Evolutionary conservation across 2,113 vertebrate genomes (phyloP), one percentile per base, ranked within the genome.

Genomic region (Neotragus moschatus): DNA sequence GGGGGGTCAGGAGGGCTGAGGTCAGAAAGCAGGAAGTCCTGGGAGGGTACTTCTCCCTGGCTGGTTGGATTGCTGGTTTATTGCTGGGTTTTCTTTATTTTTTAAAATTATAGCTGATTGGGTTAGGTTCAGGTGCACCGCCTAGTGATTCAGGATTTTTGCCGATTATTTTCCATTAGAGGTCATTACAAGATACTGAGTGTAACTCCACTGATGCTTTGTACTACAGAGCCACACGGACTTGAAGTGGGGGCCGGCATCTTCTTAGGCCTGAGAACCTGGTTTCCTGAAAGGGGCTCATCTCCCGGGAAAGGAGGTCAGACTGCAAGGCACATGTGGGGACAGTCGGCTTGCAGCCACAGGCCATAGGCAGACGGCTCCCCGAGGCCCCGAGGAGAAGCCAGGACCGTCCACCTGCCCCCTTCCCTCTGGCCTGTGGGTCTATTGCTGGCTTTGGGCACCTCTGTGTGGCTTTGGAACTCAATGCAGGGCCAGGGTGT

Each of bases 221-320:
- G 61, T 49, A 16, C 56, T 28, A 6, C 28, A 30, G 13, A 9
- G 17, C 16, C 39, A 19, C 8, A 7, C 8, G 17, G 63, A 25
- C 33, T 51, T 6, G 33, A 81, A 7, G 12, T 1, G 16, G 16
- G 33, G 15, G 30, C 39, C 6, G 0, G 79, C 1, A 1, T 30
- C 47, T 63, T 75, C 80, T 56, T 30, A 81, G 36, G 17, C 30
- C 36, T 1, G 0, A 45, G 39, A 3, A 45, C 21, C 30, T 21
- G 7, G 5, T 39, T 33, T 81, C 60, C 60, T 49, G 28, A 60
- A 19, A 26, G 12, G 43, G n/a, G 17, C 49, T 30, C 5, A 21
- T 61, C 36, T 36, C 43, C 45, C 25, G 19, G 25, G 5, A 26
- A 30, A 63, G 12, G 25, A 61, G 47, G 26, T 15, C 0, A 0